These are phyloP conservation scores for Folsomia candida DNA, from an alignment of 2,888 invertebrate genomes.

Conservation along the genomic window DNA sequence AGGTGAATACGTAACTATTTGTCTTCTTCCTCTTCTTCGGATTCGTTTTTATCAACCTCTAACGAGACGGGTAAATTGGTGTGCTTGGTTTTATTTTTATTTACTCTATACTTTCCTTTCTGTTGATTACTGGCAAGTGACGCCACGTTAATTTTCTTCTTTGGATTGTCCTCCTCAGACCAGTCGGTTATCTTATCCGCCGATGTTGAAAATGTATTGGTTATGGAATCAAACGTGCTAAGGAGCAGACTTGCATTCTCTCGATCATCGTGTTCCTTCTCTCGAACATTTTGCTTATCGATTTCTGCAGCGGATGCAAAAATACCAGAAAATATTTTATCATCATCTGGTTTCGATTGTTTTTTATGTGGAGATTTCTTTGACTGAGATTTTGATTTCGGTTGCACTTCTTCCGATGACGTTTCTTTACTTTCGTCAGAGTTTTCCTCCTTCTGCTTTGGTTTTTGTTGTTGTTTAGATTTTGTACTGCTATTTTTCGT, in stretches of 20 bases:
- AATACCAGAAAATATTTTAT: not conserved
- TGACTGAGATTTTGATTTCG: slow-evolving; percentile 4
- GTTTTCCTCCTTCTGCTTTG: not conserved
- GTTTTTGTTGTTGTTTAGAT: too few species aligned
- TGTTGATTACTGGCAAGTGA: slow-evolving; percentile 3
- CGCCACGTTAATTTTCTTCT: slow-evolving; percentile 10
- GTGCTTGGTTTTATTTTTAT: slow-evolving; percentile 26
- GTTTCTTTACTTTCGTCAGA: slow-evolving; percentile 26
- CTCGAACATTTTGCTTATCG: not conserved
- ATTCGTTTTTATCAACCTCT: slow-evolving; percentile 21
- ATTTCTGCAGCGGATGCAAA: not conserved
- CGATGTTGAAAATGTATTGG: slow-evolving; percentile 18
- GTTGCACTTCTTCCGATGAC: slow-evolving; percentile 28
- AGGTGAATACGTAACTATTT: slow-evolving; percentile 17
- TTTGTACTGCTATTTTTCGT: not conserved
- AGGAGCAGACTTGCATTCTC: slow-evolving; percentile 12
- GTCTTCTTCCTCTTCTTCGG: slow-evolving; percentile 34
- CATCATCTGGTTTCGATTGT: not conserved
- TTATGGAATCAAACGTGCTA: slow-evolving; percentile 21
- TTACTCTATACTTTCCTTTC: slow-evolving; percentile 27
- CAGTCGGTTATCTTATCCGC: slow-evolving; percentile 22
- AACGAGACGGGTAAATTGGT: not conserved
- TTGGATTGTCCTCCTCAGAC: slow-evolving; percentile 23
- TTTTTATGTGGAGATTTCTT: not conserved
- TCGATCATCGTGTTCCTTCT: not conserved